phyloP scores from a whole-genome alignment of 2,797 vertebrate species.

The Sternarchorhynchus goeldii region DNA sequence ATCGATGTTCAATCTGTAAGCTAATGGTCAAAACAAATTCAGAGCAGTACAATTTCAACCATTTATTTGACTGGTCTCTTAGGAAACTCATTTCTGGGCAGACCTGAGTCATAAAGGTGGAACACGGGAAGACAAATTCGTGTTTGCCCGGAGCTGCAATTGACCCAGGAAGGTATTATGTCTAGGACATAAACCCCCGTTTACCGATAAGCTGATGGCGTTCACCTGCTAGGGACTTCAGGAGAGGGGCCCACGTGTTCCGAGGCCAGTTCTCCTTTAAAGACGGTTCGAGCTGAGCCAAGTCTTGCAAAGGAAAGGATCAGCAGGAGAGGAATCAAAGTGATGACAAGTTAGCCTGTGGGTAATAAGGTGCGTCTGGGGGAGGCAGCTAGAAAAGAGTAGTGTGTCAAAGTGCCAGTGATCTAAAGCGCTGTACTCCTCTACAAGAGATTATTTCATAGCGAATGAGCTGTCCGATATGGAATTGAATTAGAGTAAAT shows the following conservation, averaged over 20 bases:
- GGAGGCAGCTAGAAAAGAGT: not conserved
- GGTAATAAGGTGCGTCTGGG: slow-evolving; percentile 50
- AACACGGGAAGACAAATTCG: slow-evolving; percentile 12
- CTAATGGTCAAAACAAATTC: slow-evolving; percentile 34
- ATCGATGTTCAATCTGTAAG: slow-evolving; percentile 39
- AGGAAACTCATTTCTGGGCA: not conserved
- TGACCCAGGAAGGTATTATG: slow-evolving; percentile 6
- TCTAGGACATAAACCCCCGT: not conserved
- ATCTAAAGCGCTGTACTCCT: slow-evolving; percentile 34
- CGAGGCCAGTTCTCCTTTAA: not conserved
- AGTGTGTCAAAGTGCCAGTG: slow-evolving; percentile 31
- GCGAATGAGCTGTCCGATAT: slow-evolving; percentile 57
- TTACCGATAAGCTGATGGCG: not conserved
- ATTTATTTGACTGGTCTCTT: slow-evolving; percentile 28
- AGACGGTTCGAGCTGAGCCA: not conserved
- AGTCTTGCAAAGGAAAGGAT: slow-evolving; percentile 27
- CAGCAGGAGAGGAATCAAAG: slow-evolving; percentile 16
- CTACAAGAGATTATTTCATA: slow-evolving; percentile 51
- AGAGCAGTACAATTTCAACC: slow-evolving; percentile 14
- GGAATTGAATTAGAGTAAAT: slow-evolving; percentile 58
- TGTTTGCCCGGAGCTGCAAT: not conserved
- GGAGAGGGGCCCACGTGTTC: not conserved
- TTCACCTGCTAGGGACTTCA: not conserved
- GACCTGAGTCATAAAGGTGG: not conserved
- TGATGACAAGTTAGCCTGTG: slow-evolving; percentile 47